phyloP scores from a whole-genome alignment of 2,888 invertebrate genomes.

The Latrodectus hesperus region DNA sequence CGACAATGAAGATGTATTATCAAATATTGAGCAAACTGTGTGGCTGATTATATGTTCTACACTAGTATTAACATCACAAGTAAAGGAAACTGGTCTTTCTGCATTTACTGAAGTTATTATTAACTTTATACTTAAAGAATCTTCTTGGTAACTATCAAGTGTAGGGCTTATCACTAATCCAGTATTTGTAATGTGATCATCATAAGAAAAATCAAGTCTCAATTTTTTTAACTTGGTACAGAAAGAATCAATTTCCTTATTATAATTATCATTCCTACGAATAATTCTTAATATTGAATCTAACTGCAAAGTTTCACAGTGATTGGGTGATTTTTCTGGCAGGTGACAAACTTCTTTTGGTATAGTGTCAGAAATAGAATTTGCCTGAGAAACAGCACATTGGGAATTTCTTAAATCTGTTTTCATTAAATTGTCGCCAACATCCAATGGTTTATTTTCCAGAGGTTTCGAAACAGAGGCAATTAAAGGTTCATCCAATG shows the following conservation, averaged over 20 bases:
- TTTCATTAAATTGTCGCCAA: neutral
- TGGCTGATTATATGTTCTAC: slow-evolving; percentile 76
- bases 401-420: neutral
- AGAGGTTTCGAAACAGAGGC: neutral
- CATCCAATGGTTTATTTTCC: slow-evolving; percentile 10
- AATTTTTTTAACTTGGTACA: slow-evolving; percentile 65
- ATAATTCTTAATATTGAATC: slow-evolving; percentile 47
- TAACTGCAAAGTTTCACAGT: slow-evolving; percentile 7
- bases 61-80: slow-evolving; percentile 81
- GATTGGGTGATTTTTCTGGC: neutral
- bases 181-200: slow-evolving; percentile 86
- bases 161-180: slow-evolving; percentile 92
- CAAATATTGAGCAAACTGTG: slow-evolving; percentile 75
- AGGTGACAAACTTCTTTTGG: slow-evolving; percentile 30
- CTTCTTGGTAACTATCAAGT: slow-evolving; percentile 86
- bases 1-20: slow-evolving; percentile 71
- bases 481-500: neutral
- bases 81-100: slow-evolving; percentile 85
- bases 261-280: slow-evolving; percentile 37
- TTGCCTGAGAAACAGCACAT: neutral
- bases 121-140: slow-evolving; percentile 90
- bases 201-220: slow-evolving; percentile 80
- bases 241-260: slow-evolving; percentile 67
- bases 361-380: slow-evolving; percentile 13
- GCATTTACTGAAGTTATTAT: slow-evolving; percentile 81